These are phyloP conservation scores for Drosophila paramelanica DNA, from an alignment of 2,888 invertebrate species.

Conservation along the genomic window DNA sequence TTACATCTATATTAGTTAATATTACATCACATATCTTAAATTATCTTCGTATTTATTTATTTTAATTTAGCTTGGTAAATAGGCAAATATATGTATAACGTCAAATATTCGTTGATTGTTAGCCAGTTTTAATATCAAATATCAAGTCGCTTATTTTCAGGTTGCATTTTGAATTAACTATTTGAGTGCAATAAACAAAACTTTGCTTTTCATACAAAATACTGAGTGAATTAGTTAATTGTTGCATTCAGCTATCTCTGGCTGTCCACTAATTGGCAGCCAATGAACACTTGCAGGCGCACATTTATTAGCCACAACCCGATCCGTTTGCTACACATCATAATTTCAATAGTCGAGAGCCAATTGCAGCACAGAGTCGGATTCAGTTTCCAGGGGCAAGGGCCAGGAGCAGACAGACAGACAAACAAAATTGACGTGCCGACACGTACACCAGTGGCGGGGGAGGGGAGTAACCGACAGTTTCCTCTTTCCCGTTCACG, in stretches of 20 bases:
- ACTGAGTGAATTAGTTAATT: slow-evolving; percentile 11
- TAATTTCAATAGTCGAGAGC: slow-evolving; percentile 61
- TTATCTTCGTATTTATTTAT: too few species aligned
- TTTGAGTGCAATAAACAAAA: slow-evolving; percentile 7
- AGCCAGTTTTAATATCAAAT: too few species aligned
- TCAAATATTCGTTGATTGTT: too few species aligned
- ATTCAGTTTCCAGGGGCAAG: not conserved
- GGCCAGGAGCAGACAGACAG: slow-evolving; percentile 19
- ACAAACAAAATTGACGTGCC: slow-evolving; percentile 82
- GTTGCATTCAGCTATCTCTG: slow-evolving; percentile 7
- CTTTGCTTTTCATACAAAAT: slow-evolving; percentile 1
- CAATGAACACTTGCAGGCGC: slow-evolving; percentile 52
- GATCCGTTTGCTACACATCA: slow-evolving; percentile 59
- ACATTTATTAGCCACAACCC: slow-evolving; percentile 57
- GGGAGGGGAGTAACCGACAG: not conserved
- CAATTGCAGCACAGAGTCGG: slow-evolving; percentile 15
- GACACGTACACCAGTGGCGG: slow-evolving; percentile 52
- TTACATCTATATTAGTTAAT: too few species aligned
- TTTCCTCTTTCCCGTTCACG: slow-evolving; percentile 1
- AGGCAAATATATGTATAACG: too few species aligned
- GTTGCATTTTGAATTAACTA: slow-evolving; percentile 3
- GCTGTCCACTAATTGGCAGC: slow-evolving; percentile 55
- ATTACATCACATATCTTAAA: too few species aligned
- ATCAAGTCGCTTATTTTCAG: too few species aligned
- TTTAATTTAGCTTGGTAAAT: too few species aligned